Conservation (phyloP, 2,113 vertebrate species). For the Bubo bubo region DNA sequence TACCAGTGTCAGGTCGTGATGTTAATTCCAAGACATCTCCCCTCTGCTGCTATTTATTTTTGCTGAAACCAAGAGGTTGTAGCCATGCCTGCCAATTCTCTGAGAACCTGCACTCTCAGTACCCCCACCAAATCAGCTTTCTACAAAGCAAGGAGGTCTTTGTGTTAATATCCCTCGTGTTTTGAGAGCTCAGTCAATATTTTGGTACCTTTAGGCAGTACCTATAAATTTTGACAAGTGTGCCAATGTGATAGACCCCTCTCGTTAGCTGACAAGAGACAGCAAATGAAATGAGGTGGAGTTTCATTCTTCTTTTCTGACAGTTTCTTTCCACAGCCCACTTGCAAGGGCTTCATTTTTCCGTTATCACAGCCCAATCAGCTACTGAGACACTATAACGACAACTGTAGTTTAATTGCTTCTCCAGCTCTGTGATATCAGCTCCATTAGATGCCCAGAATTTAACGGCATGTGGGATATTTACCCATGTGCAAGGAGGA, state of each 20-base stretch:
- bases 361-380: neutral
- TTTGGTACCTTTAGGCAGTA: slow-evolving; percentile 43
- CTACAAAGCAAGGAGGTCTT: slow-evolving; percentile 37
- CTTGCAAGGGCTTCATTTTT: slow-evolving; percentile 21
- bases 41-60: slow-evolving; percentile 22
- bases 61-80: neutral
- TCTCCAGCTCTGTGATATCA: neutral
- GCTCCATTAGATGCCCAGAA: accelerated
- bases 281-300: slow-evolving; percentile 20
- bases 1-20: neutral
- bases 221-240: slow-evolving; percentile 36
- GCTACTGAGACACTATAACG: neutral
- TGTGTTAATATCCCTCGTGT: slow-evolving; percentile 39
- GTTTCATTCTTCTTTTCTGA: neutral
- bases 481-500: neutral
- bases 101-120: slow-evolving; percentile 25
- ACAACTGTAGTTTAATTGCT: neutral
- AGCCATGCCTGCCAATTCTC: slow-evolving; percentile 14
- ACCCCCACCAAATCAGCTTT: slow-evolving; percentile 6
- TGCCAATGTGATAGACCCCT: slow-evolving; percentile 11
- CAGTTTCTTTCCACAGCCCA: neutral
- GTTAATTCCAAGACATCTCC: neutral
- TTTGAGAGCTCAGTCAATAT: slow-evolving; percentile 64
- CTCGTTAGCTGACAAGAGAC: slow-evolving; percentile 25
- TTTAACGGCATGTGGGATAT: neutral